A percentile compares a stretch with the other conserved stretches of the same genome.
phyloP scores from a whole-genome alignment of 1,140 invertebrate species.

The Meloidogyne exigua region DNA sequence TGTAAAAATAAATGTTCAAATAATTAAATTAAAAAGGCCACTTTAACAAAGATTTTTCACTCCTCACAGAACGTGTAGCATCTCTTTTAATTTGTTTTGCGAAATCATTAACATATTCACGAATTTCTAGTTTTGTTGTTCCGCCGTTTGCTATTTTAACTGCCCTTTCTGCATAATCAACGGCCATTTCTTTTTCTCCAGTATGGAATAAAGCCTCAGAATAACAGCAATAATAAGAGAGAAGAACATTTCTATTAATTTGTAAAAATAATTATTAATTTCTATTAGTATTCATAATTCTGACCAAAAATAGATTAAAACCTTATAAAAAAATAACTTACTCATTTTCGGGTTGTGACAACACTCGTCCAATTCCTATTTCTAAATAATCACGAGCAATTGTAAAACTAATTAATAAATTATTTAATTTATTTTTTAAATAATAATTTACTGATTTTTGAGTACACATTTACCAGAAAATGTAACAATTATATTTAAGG shows the following conservation, averaged over 20 bases:
- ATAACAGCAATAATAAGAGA: slow-evolving; percentile 61
- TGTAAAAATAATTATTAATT: too few relatives aligned
- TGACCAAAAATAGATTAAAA: too few relatives aligned
- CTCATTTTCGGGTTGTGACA: slow-evolving; percentile 47
- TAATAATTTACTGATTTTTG: slow-evolving; percentile 40
- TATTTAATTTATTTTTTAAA: neutral
- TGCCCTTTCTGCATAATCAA: slow-evolving; percentile 58
- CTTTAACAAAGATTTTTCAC: neutral
- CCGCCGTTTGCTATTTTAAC: slow-evolving; percentile 18
- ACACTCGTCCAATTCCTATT: slow-evolving; percentile 52
- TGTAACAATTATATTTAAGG: slow-evolving; percentile 55
- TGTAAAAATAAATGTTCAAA: neutral
- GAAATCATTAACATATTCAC: slow-evolving; percentile 42
- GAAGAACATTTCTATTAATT: slow-evolving; percentile 24
- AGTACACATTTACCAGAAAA: slow-evolving; percentile 54
- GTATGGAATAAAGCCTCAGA: slow-evolving; percentile 61
- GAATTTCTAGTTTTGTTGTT: slow-evolving; percentile 15
- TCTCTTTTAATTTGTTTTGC: slow-evolving; percentile 31
- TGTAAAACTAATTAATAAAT: slow-evolving; percentile 45
- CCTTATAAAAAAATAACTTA: too few relatives aligned
- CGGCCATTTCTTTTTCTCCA: slow-evolving; percentile 53
- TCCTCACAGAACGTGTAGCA: neutral
- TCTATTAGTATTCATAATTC: too few relatives aligned
- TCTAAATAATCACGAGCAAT: slow-evolving; percentile 54
- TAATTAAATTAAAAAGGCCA: neutral